Conservation (phyloP, 1,140 invertebrate genomes). For the Portunus trituberculatus region DNA sequence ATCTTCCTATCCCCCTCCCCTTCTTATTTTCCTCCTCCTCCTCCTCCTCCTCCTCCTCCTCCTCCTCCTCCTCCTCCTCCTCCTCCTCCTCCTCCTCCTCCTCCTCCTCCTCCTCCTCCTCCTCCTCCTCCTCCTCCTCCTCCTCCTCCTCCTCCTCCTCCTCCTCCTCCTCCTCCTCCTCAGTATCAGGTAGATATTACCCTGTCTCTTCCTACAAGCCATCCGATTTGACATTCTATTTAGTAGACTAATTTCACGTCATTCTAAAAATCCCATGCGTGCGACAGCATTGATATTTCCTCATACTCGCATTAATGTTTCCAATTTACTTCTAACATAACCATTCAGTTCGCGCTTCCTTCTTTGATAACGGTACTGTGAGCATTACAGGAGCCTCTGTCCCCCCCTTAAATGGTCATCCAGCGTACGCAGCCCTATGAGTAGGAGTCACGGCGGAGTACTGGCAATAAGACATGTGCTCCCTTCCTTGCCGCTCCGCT, state of each 20-base stretch:
- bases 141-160: too few species aligned
- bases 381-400: too few species aligned
- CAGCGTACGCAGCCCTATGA: neutral
- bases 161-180: neutral
- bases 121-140: too few species aligned
- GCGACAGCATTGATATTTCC: neutral
- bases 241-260: neutral
- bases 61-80: too few species aligned
- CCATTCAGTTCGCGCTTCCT: neutral
- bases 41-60: too few species aligned
- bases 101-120: too few species aligned
- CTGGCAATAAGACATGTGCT: neutral
- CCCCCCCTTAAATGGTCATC: too few species aligned
- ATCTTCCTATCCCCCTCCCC: too few species aligned
- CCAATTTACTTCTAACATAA: neutral
- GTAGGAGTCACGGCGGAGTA: neutral
- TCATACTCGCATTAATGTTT: neutral
- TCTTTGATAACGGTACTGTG: neutral
- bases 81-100: neutral
- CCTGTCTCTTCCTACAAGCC: neutral
- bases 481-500: neutral
- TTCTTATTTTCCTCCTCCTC: too few species aligned
- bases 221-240: neutral
- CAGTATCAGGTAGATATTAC: neutral
- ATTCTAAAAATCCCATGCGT: too few species aligned